Evolutionary conservation across 2,797 vertebrate species (phyloP).

Genomic region (Thunnus albacares): DNA sequence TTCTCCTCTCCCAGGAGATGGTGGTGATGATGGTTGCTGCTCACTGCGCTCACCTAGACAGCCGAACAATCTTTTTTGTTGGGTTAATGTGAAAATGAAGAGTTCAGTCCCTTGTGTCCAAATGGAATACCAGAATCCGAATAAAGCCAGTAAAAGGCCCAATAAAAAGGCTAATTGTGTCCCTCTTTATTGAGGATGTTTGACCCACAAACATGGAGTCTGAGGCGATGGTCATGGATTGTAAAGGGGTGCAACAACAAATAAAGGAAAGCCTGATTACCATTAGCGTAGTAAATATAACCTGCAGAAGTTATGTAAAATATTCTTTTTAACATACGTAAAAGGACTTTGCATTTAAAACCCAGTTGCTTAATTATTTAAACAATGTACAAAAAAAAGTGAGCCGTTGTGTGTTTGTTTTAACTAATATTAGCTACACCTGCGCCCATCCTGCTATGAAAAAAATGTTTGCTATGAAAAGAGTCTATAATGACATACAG

Average conservation of each 20-base stretch:
- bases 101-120: too few species aligned
- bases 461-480: too few species aligned
- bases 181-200: background rate
- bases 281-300: too few species aligned
- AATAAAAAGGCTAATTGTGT: background rate
- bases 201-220: background rate
- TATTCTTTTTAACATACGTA: too few species aligned
- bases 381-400: too few species aligned
- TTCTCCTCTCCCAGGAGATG: conserved; percentile 16
- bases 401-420: background rate
- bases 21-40: background rate
- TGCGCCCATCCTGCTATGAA: background rate
- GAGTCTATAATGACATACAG: too few species aligned
- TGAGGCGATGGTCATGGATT: too few species aligned
- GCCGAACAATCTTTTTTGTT: background rate
- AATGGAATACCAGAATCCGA: background rate
- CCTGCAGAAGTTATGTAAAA: too few species aligned
- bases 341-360: too few species aligned
- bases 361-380: too few species aligned
- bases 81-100: background rate
- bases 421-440: background rate
- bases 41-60: background rate
- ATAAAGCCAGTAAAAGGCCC: background rate
- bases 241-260: too few species aligned
- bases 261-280: too few species aligned